Evolutionary conservation across 2,797 vertebrate species (phyloP), one percentile per base, ranked within the genome.

Genomic region (Cossypha polioptera): DNA sequence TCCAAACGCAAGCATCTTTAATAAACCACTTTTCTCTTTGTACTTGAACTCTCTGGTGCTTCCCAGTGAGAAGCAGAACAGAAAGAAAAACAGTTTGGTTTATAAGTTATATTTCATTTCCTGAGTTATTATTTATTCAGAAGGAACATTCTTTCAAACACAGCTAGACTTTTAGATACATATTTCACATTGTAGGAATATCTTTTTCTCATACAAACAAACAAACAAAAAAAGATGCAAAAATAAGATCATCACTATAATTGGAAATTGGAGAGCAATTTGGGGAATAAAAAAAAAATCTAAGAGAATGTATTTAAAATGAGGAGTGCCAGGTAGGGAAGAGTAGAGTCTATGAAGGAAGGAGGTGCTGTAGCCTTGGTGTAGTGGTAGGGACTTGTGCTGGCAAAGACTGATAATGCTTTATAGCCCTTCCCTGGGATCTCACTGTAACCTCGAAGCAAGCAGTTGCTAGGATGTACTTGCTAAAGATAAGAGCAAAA

Each of bases 401-500:
- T 94, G 87, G 68, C 65, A 65, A 77, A 74, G 58, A 47, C 35
- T 55, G 43, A 18, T 40, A 86, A 88, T 88, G 87, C 73, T 92
- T 88, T 91, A 63, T 25, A 57, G 75, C 79, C 80, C 79, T 90
- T 94, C 58, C 61, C 62, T 58, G 77, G 72, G 73, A 90, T 81
- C 78, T 88, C 84, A 45, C 65, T 68, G 48, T 63, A 91, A 95
- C 88, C 91, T 92, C 86, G 2, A 81, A 93, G 62, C 90, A 83
- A 87, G 71, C 76, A 90, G 90, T 95, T 94, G 87, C 51, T 77
- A 91, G 66, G 89, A 87, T 90, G 77, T 78, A 82, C 84, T 92
- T 79, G 81, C 50, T 43, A 77, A 85, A 93, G 93, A 89, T 94
- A 74, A 93, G 88, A 91, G 57, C 28, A 48, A 77, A 89, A 91